Percentiles rank a stretch among this genome's conserved stretches.
Conservation (phyloP, 2,797 vertebrate genomes). For the Mus minutoides region DNA sequence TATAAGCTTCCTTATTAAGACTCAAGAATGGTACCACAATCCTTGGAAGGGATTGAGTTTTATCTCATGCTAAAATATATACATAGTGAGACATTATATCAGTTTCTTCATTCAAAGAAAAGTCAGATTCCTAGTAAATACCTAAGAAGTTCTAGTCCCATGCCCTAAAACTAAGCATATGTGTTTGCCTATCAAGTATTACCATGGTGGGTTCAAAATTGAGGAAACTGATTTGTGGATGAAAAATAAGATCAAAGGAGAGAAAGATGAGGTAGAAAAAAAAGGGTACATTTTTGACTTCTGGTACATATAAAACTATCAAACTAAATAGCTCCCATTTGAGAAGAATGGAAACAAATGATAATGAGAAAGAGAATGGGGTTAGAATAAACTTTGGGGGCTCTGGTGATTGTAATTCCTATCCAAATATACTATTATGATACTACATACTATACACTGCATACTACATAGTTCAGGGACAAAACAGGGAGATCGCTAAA, state of each 20-base stretch:
- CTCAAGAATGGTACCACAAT: not conserved
- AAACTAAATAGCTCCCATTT: not conserved
- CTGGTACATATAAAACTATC: not conserved
- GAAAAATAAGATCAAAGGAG: not conserved
- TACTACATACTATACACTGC: not conserved
- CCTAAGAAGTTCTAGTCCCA: not conserved
- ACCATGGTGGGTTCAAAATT: not conserved
- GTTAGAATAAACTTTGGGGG: constrained; percentile 10
- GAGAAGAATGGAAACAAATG: not conserved
- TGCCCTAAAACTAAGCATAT: not conserved
- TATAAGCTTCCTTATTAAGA: not conserved
- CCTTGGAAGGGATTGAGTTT: no score
- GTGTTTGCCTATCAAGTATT: not conserved
- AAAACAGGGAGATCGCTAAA: not conserved
- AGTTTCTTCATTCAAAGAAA: not conserved
- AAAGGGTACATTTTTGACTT: not conserved
- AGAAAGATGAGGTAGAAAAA: fast-evolving
- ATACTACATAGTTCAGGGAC: not conserved
- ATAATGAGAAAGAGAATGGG: not conserved
- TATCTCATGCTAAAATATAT: not conserved
- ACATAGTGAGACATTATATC: not conserved
- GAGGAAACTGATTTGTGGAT: not conserved
- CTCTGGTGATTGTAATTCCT: not conserved
- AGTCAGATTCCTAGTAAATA: not conserved
- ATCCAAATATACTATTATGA: not conserved